These are phyloP conservation scores for Meloe dianella DNA, from an alignment of 2,888 invertebrate genomes.

Conservation along the genomic window DNA sequence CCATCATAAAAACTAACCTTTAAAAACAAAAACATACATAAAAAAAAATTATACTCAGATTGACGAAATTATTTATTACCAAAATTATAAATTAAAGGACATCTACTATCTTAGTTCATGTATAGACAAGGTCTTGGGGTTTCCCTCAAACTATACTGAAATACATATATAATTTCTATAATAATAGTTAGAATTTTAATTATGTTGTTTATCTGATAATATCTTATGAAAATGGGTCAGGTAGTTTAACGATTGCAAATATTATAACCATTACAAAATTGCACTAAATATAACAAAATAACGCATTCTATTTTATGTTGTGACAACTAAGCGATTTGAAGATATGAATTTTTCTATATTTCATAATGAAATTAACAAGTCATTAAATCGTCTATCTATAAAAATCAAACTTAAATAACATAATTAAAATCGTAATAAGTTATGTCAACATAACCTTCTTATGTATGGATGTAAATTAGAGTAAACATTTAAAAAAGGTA, in stretches of 20 bases:
- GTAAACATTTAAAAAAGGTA: no score
- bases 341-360: no score
- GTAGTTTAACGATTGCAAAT: background rate
- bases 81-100: conserved; percentile 5
- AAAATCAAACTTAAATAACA: no score
- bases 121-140: background rate
- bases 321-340: no score
- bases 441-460: no score
- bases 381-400: no score
- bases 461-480: no score
- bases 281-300: background rate
- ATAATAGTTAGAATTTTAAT: background rate
- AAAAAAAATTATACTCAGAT: background rate
- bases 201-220: background rate
- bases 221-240: background rate
- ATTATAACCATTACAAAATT: background rate
- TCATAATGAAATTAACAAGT: no score
- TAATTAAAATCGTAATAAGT: no score
- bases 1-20: conserved; percentile 17
- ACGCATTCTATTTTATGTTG: no score
- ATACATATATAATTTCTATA: background rate
- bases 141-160: background rate
- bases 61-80: conserved; percentile 1
- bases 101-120: background rate
- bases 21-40: conserved; percentile 9